These are phyloP conservation scores for Acanthosepion lycidas DNA, from an alignment of 2,888 invertebrate species.

Conservation along the genomic window DNA sequence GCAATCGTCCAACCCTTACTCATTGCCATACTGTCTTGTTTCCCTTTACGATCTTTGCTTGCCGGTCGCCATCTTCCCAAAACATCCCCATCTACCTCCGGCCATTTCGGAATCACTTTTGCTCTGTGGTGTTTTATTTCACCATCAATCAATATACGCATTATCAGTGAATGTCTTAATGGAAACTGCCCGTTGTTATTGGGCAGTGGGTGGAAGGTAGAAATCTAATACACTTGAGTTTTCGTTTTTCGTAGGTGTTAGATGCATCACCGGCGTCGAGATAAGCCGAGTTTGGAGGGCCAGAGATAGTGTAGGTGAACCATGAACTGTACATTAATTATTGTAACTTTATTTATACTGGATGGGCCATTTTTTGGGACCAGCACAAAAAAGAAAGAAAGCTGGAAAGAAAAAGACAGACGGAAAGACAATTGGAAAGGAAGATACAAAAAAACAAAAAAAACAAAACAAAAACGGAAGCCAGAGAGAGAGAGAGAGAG, in stretches of 20 bases:
- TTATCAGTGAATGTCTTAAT: conserved; percentile 23
- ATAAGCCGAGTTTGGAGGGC: not conserved
- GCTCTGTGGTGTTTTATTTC: conserved; percentile 33
- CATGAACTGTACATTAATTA: conserved; percentile 33
- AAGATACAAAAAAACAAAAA: not conserved
- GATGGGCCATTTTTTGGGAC: not conserved
- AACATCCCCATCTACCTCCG: not conserved
- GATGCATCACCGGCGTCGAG: not conserved
- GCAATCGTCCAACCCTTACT: not conserved
- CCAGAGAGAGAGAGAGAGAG: no score
- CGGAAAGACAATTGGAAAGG: not conserved
- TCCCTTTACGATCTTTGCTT: not conserved
- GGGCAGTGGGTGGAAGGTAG: not conserved
- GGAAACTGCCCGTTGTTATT: conserved; percentile 12
- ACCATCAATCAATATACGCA: conserved; percentile 6
- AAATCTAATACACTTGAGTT: conserved; percentile 33
- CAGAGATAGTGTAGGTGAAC: not conserved
- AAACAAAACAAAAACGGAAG: not conserved
- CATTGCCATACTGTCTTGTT: not conserved
- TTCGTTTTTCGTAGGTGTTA: not conserved
- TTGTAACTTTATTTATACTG: not conserved
- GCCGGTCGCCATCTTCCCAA: not conserved
- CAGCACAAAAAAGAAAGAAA: not conserved
- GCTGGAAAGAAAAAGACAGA: not conserved
- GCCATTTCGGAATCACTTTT: conserved; percentile 8